Percentiles rank a stretch among this genome's conserved stretches.
phyloP scores from a whole-genome alignment of 2,113 vertebrate species.

The Marcusenius ussheri region DNA sequence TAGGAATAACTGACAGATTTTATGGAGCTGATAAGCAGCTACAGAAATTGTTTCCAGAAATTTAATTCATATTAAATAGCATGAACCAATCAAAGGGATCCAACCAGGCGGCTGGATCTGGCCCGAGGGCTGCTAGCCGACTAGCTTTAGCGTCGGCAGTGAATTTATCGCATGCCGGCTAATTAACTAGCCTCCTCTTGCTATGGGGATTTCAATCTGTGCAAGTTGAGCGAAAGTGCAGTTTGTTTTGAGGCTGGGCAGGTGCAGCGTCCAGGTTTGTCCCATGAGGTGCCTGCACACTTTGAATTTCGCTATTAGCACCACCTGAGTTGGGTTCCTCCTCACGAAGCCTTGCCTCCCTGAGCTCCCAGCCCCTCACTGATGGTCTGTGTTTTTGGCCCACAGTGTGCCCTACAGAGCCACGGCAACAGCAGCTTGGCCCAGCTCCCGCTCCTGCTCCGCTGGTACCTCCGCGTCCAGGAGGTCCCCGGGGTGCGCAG shows the following conservation, averaged over 20 bases:
- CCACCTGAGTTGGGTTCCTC: not conserved
- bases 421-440: slow-evolving; percentile 45
- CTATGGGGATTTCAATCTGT: not conserved
- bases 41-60: not conserved
- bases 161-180: not conserved
- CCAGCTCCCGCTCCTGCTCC: slow-evolving; percentile 69
- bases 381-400: not conserved
- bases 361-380: not conserved
- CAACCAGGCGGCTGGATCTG: not conserved
- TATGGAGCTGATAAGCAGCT: not conserved
- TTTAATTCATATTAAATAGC: not conserved
- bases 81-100: not conserved
- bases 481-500: slow-evolving; percentile 73
- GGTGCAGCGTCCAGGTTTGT: not conserved
- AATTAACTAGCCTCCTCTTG: not conserved
- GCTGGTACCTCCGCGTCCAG: slow-evolving; percentile 79
- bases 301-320: not conserved
- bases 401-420: slow-evolving; percentile 65
- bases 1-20: not conserved
- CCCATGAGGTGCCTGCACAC: not conserved
- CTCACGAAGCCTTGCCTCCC: not conserved
- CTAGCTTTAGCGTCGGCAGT: not conserved
- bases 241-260: not conserved
- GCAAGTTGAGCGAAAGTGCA: not conserved
- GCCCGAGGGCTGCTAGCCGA: not conserved